phyloP scores from a whole-genome alignment of 1,140 invertebrate genomes.

The Drosophila subpulchrella region DNA sequence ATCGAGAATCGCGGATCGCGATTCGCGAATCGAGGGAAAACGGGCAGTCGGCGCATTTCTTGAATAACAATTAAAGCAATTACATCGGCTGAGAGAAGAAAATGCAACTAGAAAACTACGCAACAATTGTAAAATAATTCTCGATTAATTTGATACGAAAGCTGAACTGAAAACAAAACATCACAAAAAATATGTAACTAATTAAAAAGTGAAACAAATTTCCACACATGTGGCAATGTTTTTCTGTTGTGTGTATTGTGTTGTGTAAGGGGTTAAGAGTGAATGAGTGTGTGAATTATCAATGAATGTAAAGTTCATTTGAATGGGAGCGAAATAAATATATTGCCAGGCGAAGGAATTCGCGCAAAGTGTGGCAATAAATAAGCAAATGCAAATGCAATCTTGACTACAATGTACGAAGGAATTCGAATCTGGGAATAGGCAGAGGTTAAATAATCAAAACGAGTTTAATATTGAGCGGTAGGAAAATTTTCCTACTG shows the following conservation, averaged over 20 bases:
- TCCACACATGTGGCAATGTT: slow-evolving; percentile 27
- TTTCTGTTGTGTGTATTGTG: not conserved
- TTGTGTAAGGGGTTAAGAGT: slow-evolving; percentile 21
- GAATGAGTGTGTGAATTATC: slow-evolving; percentile 31
- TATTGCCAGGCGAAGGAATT: slow-evolving; percentile 11
- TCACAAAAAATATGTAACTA: slow-evolving; percentile 22
- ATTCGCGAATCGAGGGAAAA: slow-evolving; percentile 6
- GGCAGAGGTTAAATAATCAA: not conserved
- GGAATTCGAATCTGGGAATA: slow-evolving; percentile 5
- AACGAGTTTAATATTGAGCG: not conserved
- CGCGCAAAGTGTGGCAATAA: slow-evolving; percentile 16
- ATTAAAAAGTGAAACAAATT: slow-evolving; percentile 27
- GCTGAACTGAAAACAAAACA: not conserved
- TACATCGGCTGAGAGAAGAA: slow-evolving; percentile 30
- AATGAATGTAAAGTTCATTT: slow-evolving; percentile 29
- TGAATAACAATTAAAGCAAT: slow-evolving; percentile 71
- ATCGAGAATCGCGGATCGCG: slow-evolving; percentile 30
- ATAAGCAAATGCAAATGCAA: slow-evolving; percentile 15
- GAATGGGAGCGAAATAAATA: slow-evolving; percentile 19
- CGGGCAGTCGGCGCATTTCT: slow-evolving; percentile 54
- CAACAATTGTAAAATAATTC: slow-evolving; percentile 53
- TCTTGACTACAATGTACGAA: slow-evolving; percentile 4
- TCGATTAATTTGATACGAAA: slow-evolving; percentile 49
- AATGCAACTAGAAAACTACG: slow-evolving; percentile 33
- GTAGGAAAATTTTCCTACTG: not conserved